Evolutionary conservation across 2,797 vertebrate genomes (phyloP), one percentile per base, ranked within the genome.

Genomic region (Crocodylus rhombifer): DNA sequence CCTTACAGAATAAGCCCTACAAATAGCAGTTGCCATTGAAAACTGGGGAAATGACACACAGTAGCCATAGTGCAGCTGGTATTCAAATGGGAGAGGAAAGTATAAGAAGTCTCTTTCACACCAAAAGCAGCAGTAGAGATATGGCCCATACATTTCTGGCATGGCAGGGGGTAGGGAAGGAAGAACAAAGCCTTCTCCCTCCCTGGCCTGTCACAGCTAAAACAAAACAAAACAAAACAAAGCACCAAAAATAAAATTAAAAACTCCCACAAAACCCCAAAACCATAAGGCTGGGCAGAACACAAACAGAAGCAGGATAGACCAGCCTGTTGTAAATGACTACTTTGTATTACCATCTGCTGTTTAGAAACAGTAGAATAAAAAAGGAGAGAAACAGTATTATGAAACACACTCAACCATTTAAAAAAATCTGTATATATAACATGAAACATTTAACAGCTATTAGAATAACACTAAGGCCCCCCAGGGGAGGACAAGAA

Each of bases 341-440:
- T 88, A 67, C 42, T 86, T 88, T 93, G 42, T 91, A 86, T 95
- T 91, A 95, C 91, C 88, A 96, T 86, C 94, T 86, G 90, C 79
- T 91, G 77, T 91, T 96, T 96, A 94, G 77, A 77, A 90, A 16
- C 78, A 76, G 73, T 74, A 82, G 90, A 91, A 93, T 42, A 90
- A 84, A 51, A 42, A 42, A 42, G 64, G 87, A 80, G 55, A 77
- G 42, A 42, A 42, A 42, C 7, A 8, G 7, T 42, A 42, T 42
- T 42, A 42, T 42, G 7, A 42, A 42, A 42, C 42, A 42, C 7
- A 8, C 42, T 42, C 42, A 9, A 42, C 42, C 42, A 42, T 36
- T 42, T 71, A 26, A 73, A 51, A 4, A 67, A 67, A 12, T 7
- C 36, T 73, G 16, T 51, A 73, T 73, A 42, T 25, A 73, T 36